Percentiles rank a stretch among this genome's conserved stretches.
Conservation (phyloP, 2,888 invertebrate species). For the Drosophila pseudotakahashii region DNA sequence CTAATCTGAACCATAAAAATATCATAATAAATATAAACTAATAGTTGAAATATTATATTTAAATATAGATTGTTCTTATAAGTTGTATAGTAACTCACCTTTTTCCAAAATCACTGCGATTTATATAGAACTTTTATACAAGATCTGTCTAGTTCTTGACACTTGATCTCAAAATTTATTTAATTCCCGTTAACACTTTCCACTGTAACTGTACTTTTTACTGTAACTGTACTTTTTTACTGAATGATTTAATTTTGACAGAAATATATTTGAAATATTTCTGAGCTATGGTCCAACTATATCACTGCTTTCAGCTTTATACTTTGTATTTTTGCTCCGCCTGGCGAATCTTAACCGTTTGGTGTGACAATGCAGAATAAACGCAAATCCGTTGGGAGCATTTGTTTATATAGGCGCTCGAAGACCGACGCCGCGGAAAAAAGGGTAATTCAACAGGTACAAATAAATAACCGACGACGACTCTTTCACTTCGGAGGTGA, state of each 20-base stretch:
- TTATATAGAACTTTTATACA: not conserved
- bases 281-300: not conserved
- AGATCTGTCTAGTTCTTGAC: not conserved
- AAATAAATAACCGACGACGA: slow-evolving; percentile 41
- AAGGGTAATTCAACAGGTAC: slow-evolving; percentile 77
- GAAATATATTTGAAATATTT: not conserved
- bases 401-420: slow-evolving; percentile 72
- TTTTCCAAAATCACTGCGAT: not conserved
- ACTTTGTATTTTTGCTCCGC: slow-evolving; percentile 8
- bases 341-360: slow-evolving; percentile 57
- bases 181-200: slow-evolving; percentile 12
- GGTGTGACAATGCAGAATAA: slow-evolving; percentile 72
- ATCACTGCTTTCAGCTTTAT: not conserved
- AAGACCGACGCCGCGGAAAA: slow-evolving; percentile 41
- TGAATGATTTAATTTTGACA: slow-evolving; percentile 18
- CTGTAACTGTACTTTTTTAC: slow-evolving; percentile 11
- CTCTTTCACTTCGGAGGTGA: slow-evolving; percentile 44
- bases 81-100: not conserved
- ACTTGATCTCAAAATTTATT: slow-evolving; percentile 1
- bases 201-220: slow-evolving; percentile 23
- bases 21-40: not conserved
- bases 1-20: no score
- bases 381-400: slow-evolving; percentile 70
- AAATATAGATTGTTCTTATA: not conserved
- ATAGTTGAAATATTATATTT: not conserved